phyloP scores from a whole-genome alignment of 2,888 invertebrate species.

The Stictocephala bisonia region DNA sequence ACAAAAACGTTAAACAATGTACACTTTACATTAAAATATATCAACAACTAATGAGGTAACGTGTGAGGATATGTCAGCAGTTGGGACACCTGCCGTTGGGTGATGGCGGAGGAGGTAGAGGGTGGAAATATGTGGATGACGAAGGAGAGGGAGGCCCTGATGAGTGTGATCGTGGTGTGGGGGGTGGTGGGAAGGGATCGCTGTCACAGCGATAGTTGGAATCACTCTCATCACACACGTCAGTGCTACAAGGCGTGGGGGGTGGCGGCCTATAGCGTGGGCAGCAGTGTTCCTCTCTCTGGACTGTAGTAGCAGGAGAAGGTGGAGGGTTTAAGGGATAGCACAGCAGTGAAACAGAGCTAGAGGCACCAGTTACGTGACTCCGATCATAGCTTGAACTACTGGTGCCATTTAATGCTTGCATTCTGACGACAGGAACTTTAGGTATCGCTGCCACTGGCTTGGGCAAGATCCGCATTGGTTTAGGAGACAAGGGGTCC shows the following conservation, averaged over 20 bases:
- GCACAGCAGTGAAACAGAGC: constrained; percentile 64
- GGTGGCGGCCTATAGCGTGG: constrained; percentile 81
- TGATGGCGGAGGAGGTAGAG: constrained; percentile 87
- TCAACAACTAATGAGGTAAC: too few species aligned
- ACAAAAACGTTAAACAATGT: too few species aligned
- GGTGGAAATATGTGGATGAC: constrained; percentile 83
- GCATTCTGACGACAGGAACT: constrained; percentile 69
- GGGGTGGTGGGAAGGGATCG: constrained; percentile 69
- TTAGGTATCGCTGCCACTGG: constrained; percentile 8
- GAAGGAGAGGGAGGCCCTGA: constrained; percentile 72
- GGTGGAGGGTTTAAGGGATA: constrained; percentile 95
- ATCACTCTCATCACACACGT: constrained; percentile 92
- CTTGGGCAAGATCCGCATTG: constrained; percentile 53
- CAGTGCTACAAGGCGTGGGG: constrained; percentile 94
- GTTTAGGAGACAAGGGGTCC: constrained; percentile 73
- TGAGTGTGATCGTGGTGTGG: constrained; percentile 69
- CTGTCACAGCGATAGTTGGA: constrained; percentile 79
- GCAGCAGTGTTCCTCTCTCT: constrained; percentile 51
- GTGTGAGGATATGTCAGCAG: constrained; percentile 28
- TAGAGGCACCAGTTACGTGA: constrained; percentile 73
- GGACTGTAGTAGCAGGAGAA: constrained; percentile 81
- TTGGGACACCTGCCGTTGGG: constrained; percentile 66
- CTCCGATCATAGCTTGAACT: constrained; percentile 75
- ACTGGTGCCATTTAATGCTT: constrained; percentile 68
- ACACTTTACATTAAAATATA: constrained; percentile 19